phyloP scores from a whole-genome alignment of 2,888 invertebrate genomes.

The Dastarcus helophoroides region DNA sequence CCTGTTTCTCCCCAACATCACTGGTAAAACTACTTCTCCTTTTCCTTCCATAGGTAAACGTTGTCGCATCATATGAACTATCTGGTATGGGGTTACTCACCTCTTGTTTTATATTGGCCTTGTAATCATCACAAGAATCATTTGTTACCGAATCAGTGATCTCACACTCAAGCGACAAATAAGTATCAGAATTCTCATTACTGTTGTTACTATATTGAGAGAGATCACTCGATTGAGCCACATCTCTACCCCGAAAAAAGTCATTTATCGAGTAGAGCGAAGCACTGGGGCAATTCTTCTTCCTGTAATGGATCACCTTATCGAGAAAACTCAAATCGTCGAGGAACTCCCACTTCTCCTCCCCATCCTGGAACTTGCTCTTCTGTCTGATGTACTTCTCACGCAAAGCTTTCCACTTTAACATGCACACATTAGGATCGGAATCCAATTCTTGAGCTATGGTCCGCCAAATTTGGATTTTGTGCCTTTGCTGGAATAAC shows the following conservation, averaged over 20 bases:
- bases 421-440: constrained; percentile 22
- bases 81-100: constrained; percentile 18
- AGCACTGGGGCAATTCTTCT: constrained; percentile 6
- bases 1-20: background rate
- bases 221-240: constrained; percentile 1
- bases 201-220: constrained; percentile 11
- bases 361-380: constrained; percentile 23
- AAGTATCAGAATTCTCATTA: constrained; percentile 13
- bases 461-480: constrained; percentile 22
- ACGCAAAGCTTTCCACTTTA: constrained; percentile 26
- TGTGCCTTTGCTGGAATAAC: constrained; percentile 23
- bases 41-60: constrained; percentile 12
- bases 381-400: constrained; percentile 28
- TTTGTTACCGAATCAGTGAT: constrained; percentile 18
- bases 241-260: background rate
- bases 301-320: constrained; percentile 25
- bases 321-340: constrained; percentile 26
- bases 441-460: constrained; percentile 20
- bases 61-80: constrained; percentile 16
- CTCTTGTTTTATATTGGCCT: constrained; percentile 15
- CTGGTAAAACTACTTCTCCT: constrained; percentile 1
- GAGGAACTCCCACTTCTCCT: constrained; percentile 25
- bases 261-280: background rate
- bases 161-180: background rate
- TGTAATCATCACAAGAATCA: constrained; percentile 17